Base-by-base conservation (phyloP, 1,140 invertebrate genomes). In the Mercenaria mercenaria region DNA sequence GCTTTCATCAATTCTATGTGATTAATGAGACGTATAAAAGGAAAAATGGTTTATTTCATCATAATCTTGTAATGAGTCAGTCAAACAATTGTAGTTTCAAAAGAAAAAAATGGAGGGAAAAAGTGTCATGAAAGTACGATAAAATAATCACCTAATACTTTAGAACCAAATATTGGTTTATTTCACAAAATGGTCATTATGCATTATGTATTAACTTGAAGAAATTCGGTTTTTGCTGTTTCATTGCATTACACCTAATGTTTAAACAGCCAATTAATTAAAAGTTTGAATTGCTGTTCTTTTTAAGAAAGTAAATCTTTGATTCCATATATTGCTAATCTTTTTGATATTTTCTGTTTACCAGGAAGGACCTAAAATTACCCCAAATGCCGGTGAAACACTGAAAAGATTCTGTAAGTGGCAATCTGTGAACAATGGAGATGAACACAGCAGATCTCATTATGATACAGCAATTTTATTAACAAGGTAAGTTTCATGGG, bases 391-490 rank as follows among this genome's bases (percentile, higher is more conserved):
- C 0, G 98, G 98, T 92, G 96, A 96, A 82, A 98, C 98, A 6
- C 96, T 99, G 41, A 97, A 97, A 90, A 97, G 97, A 90, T 99
- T 99, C 96, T 99, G 98, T 96, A 97, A 97, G 88, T 99, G 98
- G 97, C 98, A 99, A 95, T 97, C 97, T 91, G 97, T 97, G 87
- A 95, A 97, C 76, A 99, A 99, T 95, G 91, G 92, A 15, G 97
- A 97, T 91, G 98, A 98, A 91, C 96, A 97, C 6, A 97, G 98
- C 96, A 98, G 98, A 11, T 97, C 98, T 93, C 98, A 99, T 94
- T 98, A 99, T 95, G 99, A 99, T 94, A 98, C 99, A 1, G 99
- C 98, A 69, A 98, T 99, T 92, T 96, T 99, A 18, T 97, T 99
- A 41, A 99, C 99, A 67, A 97, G 97, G 97, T 98, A 95, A 93